A percentile compares a stretch with the other conserved stretches of the same genome.
phyloP scores from a whole-genome alignment of 2,888 invertebrate species.

The Philereme vetulata region DNA sequence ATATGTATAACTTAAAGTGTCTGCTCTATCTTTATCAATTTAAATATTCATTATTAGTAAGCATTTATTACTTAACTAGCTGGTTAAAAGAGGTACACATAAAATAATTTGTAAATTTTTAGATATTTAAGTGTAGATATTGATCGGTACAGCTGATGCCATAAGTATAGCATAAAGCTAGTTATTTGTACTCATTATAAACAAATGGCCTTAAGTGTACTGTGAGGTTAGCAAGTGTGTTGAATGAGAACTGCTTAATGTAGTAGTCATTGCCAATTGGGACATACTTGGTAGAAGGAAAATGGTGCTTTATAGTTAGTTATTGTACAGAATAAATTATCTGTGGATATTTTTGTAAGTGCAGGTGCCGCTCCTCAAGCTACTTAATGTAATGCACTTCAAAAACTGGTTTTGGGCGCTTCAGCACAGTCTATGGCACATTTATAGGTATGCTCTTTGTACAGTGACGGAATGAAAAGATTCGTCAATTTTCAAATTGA shows the following conservation, averaged over 20 bases:
- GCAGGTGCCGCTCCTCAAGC: constrained; percentile 6
- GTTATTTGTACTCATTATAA: constrained; percentile 45
- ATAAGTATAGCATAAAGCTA: constrained; percentile 35
- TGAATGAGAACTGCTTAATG: constrained; percentile 36
- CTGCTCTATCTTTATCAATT: constrained; percentile 13
- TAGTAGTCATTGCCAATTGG: constrained; percentile 56
- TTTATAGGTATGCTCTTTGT: too few relatives aligned
- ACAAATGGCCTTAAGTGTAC: constrained; percentile 60
- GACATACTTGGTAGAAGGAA: constrained; percentile 66
- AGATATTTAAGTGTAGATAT: constrained; percentile 31
- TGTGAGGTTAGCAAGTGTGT: constrained; percentile 50
- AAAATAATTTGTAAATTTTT: constrained; percentile 73
- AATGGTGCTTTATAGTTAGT: constrained; percentile 83
- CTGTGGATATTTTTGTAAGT: constrained; percentile 74
- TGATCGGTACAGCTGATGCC: constrained; percentile 37
- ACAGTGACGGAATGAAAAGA: too few relatives aligned
- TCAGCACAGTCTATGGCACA: too few relatives aligned
- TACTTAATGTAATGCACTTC: too few relatives aligned
- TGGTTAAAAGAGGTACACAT: constrained; percentile 81
- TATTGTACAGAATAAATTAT: constrained; percentile 82
- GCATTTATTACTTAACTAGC: constrained; percentile 43
- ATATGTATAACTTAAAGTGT: constrained; percentile 12
- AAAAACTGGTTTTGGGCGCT: too few relatives aligned
- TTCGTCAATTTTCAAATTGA: too few relatives aligned
- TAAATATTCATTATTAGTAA: constrained; percentile 20